Evolutionary conservation across 2,888 invertebrate genomes (phyloP).

Genomic region (Shargacucullia verbasci): DNA sequence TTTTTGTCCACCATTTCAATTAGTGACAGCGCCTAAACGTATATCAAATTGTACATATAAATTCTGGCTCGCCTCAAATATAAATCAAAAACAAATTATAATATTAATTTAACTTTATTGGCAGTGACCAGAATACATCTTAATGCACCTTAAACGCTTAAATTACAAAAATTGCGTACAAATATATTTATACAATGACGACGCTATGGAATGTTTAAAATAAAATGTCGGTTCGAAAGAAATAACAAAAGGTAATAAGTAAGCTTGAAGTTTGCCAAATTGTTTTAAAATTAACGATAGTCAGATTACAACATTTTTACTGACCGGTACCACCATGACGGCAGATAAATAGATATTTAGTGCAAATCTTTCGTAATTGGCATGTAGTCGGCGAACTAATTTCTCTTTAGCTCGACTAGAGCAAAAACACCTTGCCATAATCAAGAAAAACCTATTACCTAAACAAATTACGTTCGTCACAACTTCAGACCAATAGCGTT

Average conservation of each 20-base stretch:
- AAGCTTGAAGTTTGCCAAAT: constrained; percentile 15
- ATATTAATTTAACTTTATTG: constrained; percentile 26
- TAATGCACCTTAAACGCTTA: constrained; percentile 11
- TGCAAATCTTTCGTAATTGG: constrained; percentile 40
- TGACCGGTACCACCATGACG: constrained; percentile 29
- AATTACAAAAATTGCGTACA: neutral
- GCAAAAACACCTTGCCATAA: constrained; percentile 7
- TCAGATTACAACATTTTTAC: constrained; percentile 28
- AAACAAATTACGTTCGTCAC: constrained; percentile 19
- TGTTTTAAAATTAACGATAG: constrained; percentile 27
- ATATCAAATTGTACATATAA: too few species aligned
- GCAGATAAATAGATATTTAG: constrained; percentile 31
- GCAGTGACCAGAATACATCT: constrained; percentile 23
- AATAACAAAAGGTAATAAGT: constrained; percentile 17
- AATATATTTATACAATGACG: neutral
- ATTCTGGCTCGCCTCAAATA: neutral
- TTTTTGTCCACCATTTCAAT: too few species aligned
- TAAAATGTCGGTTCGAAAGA: constrained; percentile 3
- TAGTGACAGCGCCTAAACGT: too few species aligned
- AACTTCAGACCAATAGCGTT: constrained; percentile 18
- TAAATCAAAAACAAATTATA: constrained; percentile 20
- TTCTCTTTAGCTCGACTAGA: constrained; percentile 31
- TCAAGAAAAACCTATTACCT: constrained; percentile 8
- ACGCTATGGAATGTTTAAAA: constrained; percentile 32
- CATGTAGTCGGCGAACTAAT: constrained; percentile 27